A percentile compares a stretch with the other conserved stretches of the same genome.
Evolutionary conservation across 1,140 invertebrate genomes (phyloP).

Genomic region (Drosophila pseudoananassae): DNA sequence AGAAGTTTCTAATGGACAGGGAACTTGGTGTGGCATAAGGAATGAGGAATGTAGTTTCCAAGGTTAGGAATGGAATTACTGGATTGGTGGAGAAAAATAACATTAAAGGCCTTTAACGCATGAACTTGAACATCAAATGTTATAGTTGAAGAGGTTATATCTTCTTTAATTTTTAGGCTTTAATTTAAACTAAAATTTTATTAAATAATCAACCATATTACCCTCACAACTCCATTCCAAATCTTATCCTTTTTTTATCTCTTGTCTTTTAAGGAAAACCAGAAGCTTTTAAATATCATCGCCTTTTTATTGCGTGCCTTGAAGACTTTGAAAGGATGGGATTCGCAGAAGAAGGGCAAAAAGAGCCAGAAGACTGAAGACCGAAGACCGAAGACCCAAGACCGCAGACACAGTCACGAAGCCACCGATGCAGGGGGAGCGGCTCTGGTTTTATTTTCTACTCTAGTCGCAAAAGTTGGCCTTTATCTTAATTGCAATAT

Average conservation of each 20-base stretch:
- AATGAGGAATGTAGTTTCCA: not conserved
- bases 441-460: slow-evolving; percentile 33
- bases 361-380: not conserved
- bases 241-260: no score
- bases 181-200: no score
- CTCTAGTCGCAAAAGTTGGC: slow-evolving; percentile 32
- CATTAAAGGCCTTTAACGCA: no score
- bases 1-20: not conserved
- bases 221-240: no score
- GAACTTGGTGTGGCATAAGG: not conserved
- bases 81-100: no score
- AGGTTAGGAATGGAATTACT: slow-evolving; percentile 6
- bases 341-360: not conserved
- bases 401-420: slow-evolving; percentile 16
- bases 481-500: slow-evolving; percentile 79
- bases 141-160: no score
- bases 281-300: slow-evolving; percentile 8
- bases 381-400: not conserved
- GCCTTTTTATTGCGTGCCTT: slow-evolving; percentile 17
- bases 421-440: slow-evolving; percentile 9
- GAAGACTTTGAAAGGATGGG: not conserved
- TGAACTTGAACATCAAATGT: no score
- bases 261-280: not conserved
- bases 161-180: no score
- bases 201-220: no score